These are phyloP conservation scores for Idaea dimidiata DNA, from an alignment of 2,888 invertebrate genomes.

Conservation along the genomic window DNA sequence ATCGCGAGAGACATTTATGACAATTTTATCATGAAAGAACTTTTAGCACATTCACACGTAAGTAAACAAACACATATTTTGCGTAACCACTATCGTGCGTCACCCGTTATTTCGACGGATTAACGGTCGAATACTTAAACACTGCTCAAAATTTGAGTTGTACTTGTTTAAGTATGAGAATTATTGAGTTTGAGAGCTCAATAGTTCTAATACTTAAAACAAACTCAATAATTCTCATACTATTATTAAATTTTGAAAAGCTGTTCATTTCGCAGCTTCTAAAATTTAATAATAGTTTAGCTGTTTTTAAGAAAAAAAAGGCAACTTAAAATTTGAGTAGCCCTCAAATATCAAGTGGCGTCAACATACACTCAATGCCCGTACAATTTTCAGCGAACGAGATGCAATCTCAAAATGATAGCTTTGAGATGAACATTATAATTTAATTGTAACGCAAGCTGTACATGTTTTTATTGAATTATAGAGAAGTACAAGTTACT, in stretches of 20 bases:
- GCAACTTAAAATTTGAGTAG: no score
- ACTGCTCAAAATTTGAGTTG: no score
- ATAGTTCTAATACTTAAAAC: no score
- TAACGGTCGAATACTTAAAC: no score
- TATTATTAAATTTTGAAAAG: no score
- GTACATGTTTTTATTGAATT: neutral
- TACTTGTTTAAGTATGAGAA: neutral
- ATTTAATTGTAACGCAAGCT: neutral
- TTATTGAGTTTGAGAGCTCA: no score
- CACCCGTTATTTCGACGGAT: no score
- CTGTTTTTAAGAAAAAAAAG: no score
- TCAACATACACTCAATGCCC: neutral
- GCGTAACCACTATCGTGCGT: neutral
- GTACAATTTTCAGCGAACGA: neutral
- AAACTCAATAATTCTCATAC: no score
- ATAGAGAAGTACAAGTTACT: neutral
- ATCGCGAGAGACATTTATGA: slow-evolving; percentile 98
- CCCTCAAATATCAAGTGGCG: no score
- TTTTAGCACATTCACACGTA: slow-evolving; percentile 98
- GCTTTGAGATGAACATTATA: neutral
- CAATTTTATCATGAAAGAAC: slow-evolving; percentile 99
- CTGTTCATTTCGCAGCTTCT: no score
- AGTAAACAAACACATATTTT: slow-evolving; percentile 65
- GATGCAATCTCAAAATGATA: neutral
- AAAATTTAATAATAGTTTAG: no score